Evolutionary conservation across 2,888 invertebrate genomes (phyloP).

Genomic region (Patella pellucida): DNA sequence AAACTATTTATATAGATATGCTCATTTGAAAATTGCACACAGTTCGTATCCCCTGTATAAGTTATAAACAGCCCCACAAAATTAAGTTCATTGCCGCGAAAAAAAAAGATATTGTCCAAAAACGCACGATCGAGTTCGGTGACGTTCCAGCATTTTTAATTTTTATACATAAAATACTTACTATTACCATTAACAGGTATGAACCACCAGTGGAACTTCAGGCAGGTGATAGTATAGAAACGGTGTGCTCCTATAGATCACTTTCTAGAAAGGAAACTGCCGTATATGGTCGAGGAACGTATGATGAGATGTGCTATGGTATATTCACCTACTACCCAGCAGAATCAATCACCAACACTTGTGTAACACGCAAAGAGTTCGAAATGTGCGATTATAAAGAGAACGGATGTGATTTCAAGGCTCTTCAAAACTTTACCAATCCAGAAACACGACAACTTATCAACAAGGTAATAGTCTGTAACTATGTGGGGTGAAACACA

Average conservation of each 20-base stretch:
- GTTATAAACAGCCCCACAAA: too few relatives aligned
- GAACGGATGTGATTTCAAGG: neutral
- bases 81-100: too few relatives aligned
- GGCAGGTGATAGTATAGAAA: conserved; percentile 5
- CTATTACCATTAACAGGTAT: neutral
- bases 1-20: too few relatives aligned
- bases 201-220: neutral
- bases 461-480: neutral
- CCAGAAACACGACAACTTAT: conserved; percentile 7
- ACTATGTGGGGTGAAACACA: too few relatives aligned
- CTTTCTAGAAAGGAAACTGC: conserved; percentile 1
- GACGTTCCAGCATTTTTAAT: too few relatives aligned
- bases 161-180: too few relatives aligned
- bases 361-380: conserved; percentile 6
- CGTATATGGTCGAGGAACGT: conserved; percentile 13
- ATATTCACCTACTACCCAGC: conserved; percentile 14
- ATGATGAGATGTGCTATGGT: conserved; percentile 21
- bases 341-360: neutral
- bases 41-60: too few relatives aligned
- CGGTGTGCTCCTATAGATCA: conserved; percentile 14
- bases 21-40: too few relatives aligned
- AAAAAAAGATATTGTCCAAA: too few relatives aligned
- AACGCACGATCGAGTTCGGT: too few relatives aligned
- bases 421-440: conserved; percentile 1
- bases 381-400: conserved; percentile 11